Conservation (phyloP, 2,113 vertebrate genomes). For the Lagopus leucura region DNA sequence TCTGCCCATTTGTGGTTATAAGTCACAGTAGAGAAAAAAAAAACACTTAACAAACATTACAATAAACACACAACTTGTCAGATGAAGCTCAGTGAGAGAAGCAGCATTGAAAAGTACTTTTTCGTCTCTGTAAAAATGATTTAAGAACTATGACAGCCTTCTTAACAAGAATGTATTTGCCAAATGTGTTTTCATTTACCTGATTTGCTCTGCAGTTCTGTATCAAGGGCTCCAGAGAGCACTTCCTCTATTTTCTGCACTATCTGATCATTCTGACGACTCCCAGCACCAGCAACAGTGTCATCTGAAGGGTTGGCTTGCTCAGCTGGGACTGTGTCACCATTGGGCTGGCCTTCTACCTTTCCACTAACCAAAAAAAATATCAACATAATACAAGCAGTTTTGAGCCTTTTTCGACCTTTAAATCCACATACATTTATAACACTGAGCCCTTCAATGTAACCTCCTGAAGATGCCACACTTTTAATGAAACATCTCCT, state of each 20-base stretch:
- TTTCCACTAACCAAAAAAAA: constrained; percentile 77
- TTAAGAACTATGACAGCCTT: neutral
- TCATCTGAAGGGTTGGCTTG: constrained; percentile 78
- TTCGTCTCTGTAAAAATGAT: neutral
- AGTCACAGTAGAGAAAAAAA: neutral
- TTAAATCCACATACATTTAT: neutral
- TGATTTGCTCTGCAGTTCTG: constrained; percentile 78
- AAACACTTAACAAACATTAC: neutral
- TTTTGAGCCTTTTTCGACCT: neutral
- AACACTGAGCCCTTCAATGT: neutral
- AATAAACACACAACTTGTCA: neutral
- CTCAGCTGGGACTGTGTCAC: constrained; percentile 78
- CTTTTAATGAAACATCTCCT: neutral
- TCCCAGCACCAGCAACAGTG: constrained; percentile 74
- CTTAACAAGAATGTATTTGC: neutral
- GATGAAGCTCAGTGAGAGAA: neutral
- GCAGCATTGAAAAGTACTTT: neutral
- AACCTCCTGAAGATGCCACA: neutral
- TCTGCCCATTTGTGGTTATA: neutral
- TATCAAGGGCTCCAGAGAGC: constrained; percentile 80
- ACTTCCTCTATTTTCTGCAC: constrained; percentile 83
- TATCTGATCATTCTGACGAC: constrained; percentile 79
- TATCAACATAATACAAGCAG: constrained; percentile 1
- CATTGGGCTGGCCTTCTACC: constrained; percentile 82
- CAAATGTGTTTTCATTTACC: constrained; percentile 74